phyloP scores from a whole-genome alignment of 2,888 invertebrate genomes.

The Lissocephala sabroskyi region DNA sequence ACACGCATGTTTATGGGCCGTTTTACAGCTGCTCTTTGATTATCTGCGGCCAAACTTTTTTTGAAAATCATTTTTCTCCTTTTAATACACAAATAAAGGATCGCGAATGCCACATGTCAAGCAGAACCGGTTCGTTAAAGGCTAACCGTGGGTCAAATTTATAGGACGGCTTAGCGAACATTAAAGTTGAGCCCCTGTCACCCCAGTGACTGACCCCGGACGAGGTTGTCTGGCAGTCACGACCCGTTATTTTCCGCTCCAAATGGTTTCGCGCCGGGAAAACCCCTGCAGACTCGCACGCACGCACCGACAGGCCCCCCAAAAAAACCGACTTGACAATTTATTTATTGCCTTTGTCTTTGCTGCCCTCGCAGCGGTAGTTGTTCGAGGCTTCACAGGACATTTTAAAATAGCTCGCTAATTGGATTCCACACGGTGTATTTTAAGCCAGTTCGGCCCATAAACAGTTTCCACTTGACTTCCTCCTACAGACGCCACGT shows the following conservation, averaged over 20 bases:
- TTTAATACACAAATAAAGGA: no score
- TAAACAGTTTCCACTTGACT: slow-evolving; percentile 2
- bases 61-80: slow-evolving; percentile 38
- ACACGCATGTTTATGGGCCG: slow-evolving; percentile 59
- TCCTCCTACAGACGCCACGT: not conserved
- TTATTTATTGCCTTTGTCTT: slow-evolving; percentile 32
- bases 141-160: slow-evolving; percentile 22
- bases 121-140: slow-evolving; percentile 25
- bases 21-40: slow-evolving; percentile 53
- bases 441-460: slow-evolving; percentile 7
- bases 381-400: slow-evolving; percentile 9
- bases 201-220: no score
- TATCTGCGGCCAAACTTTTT: slow-evolving; percentile 35
- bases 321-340: slow-evolving; percentile 1
- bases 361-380: not conserved
- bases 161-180: slow-evolving; percentile 36
- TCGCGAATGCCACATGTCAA: no score
- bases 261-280: slow-evolving; percentile 11
- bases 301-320: not conserved
- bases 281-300: no score
- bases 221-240: slow-evolving; percentile 29
- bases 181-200: not conserved
- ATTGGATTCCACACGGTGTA: slow-evolving; percentile 22
- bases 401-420: slow-evolving; percentile 32
- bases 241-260: slow-evolving; percentile 24